Base-by-base conservation (phyloP, 2,113 vertebrate species). In the Mastomys coucha region DNA sequence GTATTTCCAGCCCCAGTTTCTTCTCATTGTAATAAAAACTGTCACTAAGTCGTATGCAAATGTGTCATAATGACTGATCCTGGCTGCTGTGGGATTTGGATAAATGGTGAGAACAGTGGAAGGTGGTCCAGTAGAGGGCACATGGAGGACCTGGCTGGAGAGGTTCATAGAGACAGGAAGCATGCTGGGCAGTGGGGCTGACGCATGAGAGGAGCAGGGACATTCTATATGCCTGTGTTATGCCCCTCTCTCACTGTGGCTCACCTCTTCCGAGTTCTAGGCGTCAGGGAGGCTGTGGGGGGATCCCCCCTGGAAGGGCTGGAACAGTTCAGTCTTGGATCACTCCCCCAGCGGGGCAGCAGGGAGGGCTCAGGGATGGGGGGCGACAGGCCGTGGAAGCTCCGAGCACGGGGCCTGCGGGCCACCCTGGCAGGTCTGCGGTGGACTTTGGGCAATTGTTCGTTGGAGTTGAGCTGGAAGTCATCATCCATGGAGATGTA, bases 401-500 rank as follows among this genome's bases (percentile, higher is more conserved):
- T 98, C 86, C 85, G 94, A 2, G 98, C 96, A 0, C 97, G 98
- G 42, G 97, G 97, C 17, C 97, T 96, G 3, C 93, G 93, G 7
- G 42, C 33, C 0, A 70, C 8, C 33, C 84, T 65, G 1, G 42
- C 60, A 22, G 91, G 96, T 33, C 78, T 89, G 72, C 49, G 78
- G 85, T 33, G 31, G 82, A 78, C 36, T 84, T 82, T 95, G 26
- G 96, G 93, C 0, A 84, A 94, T 69, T 97, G 97, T 73, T 98
- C 98, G 0, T 97, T 96, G 97, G 98, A 97, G 78, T 96, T 99
- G 72, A 99, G 99, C 98, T 99, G 99, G 98, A 99, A 99, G 98
- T 99, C 99, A 0, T 99, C 99, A 2, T 99, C 99, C 99, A 99
- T 99, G 7, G 99, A 99, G 98, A 99, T 99, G 97, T 99, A 99